Base-by-base conservation (phyloP, 1,140 invertebrate species). In the Telenomus remus region DNA sequence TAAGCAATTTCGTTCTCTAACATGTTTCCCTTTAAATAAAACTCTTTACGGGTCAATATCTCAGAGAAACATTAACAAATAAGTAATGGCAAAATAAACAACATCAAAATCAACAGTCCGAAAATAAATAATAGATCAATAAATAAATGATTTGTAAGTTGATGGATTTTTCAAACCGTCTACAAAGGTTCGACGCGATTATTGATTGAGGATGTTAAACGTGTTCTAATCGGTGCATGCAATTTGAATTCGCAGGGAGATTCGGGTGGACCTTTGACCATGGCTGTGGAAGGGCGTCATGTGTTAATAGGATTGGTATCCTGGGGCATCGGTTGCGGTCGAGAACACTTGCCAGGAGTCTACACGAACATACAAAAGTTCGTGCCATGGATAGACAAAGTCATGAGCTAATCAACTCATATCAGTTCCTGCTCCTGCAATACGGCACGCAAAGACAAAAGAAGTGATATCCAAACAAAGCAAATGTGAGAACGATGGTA, bases 341-440 rank as follows among this genome's bases (percentile, higher is more conserved):
- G 95, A 11, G 95, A 96, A 82, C 95, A 96, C 82, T 84, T 97
- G n/a, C 95, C 95, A 0, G 95, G 95, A 9, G 95, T 96, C 0
- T 96, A 97, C 79, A 96, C 95, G 0, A 96, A 96, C 80, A 95
- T 97, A 80, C 94, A 96, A 80, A 95, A 95, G 85, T 97, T 96
- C 82, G 94, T 96, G 53, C 94, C 94, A n/a, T 96, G 95, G 95
- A 95, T 97, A 53, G 93, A 94, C 79, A 95, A 93, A 88, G 93
- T 94, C 12, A 93, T 94, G 90, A 90, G 89, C 79, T 91, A 81
- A 78, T 53, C n/a, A 69, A 59, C 47, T 46, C 68, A 39, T 65
- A 61, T 47, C 19, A 76, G 71, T 79, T 79, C 59, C 68, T 79
- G 54, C 2, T 27, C 19, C 19, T 27, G 19, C 6, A 37, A 27